Evolutionary conservation across 2,888 invertebrate species (phyloP).

Genomic region (Hydropsyche betteni): DNA sequence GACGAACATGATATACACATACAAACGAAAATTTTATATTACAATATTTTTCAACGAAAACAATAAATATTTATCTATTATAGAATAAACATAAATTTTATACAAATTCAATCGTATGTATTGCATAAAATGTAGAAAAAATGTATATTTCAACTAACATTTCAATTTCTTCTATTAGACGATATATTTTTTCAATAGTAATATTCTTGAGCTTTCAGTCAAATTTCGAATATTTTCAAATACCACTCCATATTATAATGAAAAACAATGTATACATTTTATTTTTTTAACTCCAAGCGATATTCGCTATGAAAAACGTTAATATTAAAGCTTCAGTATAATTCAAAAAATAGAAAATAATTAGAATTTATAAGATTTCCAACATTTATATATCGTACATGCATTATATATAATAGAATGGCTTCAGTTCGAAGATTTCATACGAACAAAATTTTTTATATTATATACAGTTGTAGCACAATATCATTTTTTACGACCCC

Average conservation of each 20-base stretch:
- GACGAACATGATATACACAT: slow-evolving; percentile 14
- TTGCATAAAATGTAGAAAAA: slow-evolving; percentile 4
- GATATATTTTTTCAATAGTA: slow-evolving; percentile 7
- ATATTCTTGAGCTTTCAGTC: slow-evolving; percentile 4
- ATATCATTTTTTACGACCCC: not conserved
- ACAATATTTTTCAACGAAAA: no score
- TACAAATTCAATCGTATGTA: slow-evolving; percentile 3
- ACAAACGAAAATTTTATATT: not conserved
- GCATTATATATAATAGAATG: not conserved
- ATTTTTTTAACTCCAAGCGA: no score
- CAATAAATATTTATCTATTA: no score
- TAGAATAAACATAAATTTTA: no score
- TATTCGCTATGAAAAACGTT: no score
- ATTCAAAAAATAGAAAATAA: no score
- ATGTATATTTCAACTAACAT: not conserved
- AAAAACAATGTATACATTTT: no score
- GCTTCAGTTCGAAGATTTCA: not conserved
- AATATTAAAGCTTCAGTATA: no score
- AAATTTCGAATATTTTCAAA: not conserved
- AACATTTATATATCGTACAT: not conserved
- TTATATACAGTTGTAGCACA: not conserved
- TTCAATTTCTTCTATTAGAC: not conserved
- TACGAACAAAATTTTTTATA: not conserved
- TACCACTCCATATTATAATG: no score
- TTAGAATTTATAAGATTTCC: not conserved